These are phyloP conservation scores for Scaptomyza hsui DNA, from an alignment of 1,140 invertebrate genomes.

Conservation along the genomic window DNA sequence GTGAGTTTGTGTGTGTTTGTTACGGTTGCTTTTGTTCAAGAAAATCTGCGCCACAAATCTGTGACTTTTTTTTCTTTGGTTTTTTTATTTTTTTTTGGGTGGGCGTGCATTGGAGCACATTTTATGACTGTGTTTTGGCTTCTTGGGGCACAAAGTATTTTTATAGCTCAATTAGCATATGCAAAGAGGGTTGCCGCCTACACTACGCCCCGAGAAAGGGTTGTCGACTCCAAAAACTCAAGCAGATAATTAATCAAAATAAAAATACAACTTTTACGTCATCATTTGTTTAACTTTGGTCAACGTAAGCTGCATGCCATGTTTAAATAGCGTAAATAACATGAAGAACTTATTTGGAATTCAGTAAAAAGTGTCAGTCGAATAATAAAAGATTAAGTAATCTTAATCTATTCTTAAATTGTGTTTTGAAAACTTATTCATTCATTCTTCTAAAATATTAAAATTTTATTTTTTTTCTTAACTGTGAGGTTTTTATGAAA, in stretches of 20 bases:
- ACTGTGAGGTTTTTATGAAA: too few species aligned
- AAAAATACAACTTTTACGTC: neutral
- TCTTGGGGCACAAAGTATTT: conserved; percentile 70
- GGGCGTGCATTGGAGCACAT: conserved; percentile 16
- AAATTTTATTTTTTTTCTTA: too few species aligned
- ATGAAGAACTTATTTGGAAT: neutral
- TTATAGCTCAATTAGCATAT: conserved; percentile 81
- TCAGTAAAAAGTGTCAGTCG: too few species aligned
- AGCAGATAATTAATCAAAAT: conserved; percentile 63
- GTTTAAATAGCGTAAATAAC: neutral
- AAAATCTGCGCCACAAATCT: conserved; percentile 64
- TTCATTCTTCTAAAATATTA: too few species aligned
- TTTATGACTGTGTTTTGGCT: conserved; percentile 72
- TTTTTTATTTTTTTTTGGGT: neutral
- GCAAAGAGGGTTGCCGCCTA: conserved; percentile 38
- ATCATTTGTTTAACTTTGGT: neutral
- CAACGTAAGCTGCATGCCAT: neutral
- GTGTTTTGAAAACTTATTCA: too few species aligned
- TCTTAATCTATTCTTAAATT: too few species aligned
- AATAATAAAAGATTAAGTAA: too few species aligned
- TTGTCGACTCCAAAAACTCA: conserved; percentile 15
- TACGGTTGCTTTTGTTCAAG: conserved; percentile 40
- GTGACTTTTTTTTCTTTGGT: conserved; percentile 11
- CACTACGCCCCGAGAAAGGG: conserved; percentile 19
- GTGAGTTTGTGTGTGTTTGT: conserved; percentile 33